Evolutionary conservation across 2,113 vertebrate species (phyloP), one percentile per base, ranked within the genome.

Genomic region (Oreochromis tanganicae): DNA sequence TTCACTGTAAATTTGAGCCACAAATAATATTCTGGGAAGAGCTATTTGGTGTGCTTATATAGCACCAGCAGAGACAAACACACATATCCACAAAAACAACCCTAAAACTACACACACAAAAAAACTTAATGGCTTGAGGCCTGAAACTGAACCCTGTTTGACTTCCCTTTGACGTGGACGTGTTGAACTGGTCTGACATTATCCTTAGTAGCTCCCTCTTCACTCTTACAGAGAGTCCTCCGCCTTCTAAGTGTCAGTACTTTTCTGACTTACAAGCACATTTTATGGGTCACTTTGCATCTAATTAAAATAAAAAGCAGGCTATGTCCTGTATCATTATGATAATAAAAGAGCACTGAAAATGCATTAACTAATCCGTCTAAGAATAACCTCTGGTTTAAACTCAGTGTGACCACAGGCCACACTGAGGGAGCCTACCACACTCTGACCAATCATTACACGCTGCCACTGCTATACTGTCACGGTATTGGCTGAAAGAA

Each of bases 311-410:
- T 80, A 71, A 92, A 89, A 81, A 84, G 32, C 68, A 84, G 87
- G 13, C 10, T 84, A 9, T 21, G 36, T 84, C 89, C 91, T 80
- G 85, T 89, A 73, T 91, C 83, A 93, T 91, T 93, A 91, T 59
- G 11, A 75, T 91, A 81, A 90, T 93, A 88, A 90, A 88, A 90
- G 88, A 91, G 90, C 73, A 66, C 68, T 82, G 52, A 63, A 80
- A 88, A 43, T 85, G 80, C 90, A 95, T 94, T 93, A 93, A 92
- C 85, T 91, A 89, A 94, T 94, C 91, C 82, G 4, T 84, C 93
- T 94, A 88, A 92, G 93, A 92, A 93, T 94, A 93, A 88, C 75
- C 81, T 71, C 83, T 41, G 80, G 88, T 81, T 81, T 90, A 87
- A 90, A 89, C 90, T 94, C 90, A 43, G 84, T 92, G 78, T 93